These are phyloP conservation scores for Serrognathus titanus DNA, from an alignment of 2,888 invertebrate species.

Conservation along the genomic window DNA sequence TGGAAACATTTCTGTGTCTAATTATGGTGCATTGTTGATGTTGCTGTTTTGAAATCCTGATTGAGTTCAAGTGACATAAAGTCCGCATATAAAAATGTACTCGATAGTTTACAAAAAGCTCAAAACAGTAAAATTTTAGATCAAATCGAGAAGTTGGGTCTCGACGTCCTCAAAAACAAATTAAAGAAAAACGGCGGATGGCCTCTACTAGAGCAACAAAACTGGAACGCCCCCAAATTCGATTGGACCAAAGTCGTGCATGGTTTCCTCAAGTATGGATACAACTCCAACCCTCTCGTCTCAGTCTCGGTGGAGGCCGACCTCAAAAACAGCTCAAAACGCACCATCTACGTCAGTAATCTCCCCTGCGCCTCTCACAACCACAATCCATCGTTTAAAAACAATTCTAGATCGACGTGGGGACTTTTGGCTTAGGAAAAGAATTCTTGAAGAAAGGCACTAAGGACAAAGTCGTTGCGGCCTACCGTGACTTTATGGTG, in stretches of 20 bases:
- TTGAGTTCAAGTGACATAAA: too few relatives aligned
- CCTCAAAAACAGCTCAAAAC: neutral
- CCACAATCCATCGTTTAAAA: neutral
- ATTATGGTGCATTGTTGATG: too few relatives aligned
- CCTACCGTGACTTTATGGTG: slow-evolving; percentile 5
- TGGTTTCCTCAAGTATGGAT: slow-evolving; percentile 54
- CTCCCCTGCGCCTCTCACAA: neutral
- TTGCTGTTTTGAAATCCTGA: too few relatives aligned
- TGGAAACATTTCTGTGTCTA: too few relatives aligned
- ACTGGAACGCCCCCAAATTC: slow-evolving; percentile 55
- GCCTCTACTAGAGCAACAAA: slow-evolving; percentile 74
- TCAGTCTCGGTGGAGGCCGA: neutral
- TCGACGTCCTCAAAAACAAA: slow-evolving; percentile 52
- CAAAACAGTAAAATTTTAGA: slow-evolving; percentile 51
- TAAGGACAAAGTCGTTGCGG: slow-evolving; percentile 1
- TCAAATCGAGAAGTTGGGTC: slow-evolving; percentile 69
- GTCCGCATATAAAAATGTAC: too few relatives aligned
- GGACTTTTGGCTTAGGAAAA: neutral
- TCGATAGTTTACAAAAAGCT: neutral
- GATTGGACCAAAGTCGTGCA: slow-evolving; percentile 55
- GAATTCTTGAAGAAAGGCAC: slow-evolving; percentile 5
- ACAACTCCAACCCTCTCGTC: slow-evolving; percentile 25
- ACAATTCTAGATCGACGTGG: neutral
- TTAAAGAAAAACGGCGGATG: slow-evolving; percentile 72
- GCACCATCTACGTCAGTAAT: neutral